phyloP scores from a whole-genome alignment of 2,797 vertebrate genomes.

The Muscicapa striata region DNA sequence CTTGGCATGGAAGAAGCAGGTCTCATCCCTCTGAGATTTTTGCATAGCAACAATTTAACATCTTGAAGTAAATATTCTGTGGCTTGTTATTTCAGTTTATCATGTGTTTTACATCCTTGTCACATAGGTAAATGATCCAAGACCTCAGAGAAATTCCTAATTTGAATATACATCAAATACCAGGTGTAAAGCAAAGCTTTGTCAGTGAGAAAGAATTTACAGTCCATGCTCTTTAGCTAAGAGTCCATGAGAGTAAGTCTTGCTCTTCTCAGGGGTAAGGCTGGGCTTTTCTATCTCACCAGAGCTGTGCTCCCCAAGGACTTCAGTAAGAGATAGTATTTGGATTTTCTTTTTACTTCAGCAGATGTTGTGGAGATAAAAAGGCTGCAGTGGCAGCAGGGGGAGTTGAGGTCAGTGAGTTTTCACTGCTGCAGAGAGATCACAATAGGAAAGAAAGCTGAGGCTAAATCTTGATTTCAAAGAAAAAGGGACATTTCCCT shows the following conservation, averaged over 20 bases:
- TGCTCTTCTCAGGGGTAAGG: background rate
- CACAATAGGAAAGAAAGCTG: background rate
- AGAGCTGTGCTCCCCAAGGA: background rate
- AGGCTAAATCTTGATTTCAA: background rate
- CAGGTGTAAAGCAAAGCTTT: background rate
- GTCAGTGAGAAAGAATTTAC: background rate
- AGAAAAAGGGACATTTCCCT: background rate
- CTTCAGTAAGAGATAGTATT: background rate
- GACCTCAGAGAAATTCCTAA: background rate
- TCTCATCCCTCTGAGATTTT: background rate
- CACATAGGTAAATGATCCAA: background rate
- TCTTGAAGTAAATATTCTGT: background rate
- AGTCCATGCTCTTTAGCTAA: background rate
- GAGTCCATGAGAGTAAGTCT: background rate
- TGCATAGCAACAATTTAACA: background rate
- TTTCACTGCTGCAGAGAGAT: background rate
- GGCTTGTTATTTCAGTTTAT: background rate
- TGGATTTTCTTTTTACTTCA: background rate
- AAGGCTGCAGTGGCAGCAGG: background rate
- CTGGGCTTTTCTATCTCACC: background rate
- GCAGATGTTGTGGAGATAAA: background rate
- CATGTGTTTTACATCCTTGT: background rate
- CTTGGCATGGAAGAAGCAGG: background rate
- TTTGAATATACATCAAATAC: background rate
- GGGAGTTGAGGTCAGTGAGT: fast-evolving